phyloP scores from a whole-genome alignment of 2,797 vertebrate genomes.

The Synaphobranchus kaupii region DNA sequence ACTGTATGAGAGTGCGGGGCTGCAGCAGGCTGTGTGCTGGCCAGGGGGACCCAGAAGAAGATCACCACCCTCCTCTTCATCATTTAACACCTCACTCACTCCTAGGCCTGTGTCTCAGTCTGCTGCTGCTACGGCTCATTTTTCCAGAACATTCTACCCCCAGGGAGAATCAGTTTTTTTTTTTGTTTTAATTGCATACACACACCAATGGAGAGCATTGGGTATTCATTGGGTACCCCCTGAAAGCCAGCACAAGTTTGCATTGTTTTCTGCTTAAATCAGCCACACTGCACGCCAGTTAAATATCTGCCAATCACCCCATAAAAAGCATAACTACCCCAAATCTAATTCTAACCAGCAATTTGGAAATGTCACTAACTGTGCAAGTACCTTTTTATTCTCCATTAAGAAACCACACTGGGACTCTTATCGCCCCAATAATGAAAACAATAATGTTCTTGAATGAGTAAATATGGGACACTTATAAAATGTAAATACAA shows the following conservation, averaged over 20 bases:
- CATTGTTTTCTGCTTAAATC: constrained; percentile 36
- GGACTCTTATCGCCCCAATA: background rate
- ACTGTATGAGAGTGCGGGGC: background rate
- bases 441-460: background rate
- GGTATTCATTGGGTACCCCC: background rate
- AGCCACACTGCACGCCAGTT: constrained; percentile 25
- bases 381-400: background rate
- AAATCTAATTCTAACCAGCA: constrained; percentile 1
- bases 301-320: constrained; percentile 4
- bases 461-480: background rate
- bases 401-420: background rate
- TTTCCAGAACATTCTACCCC: background rate
- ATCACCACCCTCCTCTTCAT: constrained; percentile 26
- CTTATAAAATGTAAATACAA: background rate
- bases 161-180: background rate
- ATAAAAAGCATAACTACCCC: constrained; percentile 19
- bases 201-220: constrained; percentile 28
- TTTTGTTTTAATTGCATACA: constrained; percentile 20
- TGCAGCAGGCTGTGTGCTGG: constrained; percentile 31
- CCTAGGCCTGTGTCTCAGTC: constrained; percentile 12
- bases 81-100: constrained; percentile 28
- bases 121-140: background rate
- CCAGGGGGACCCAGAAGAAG: constrained; percentile 31
- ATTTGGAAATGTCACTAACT: background rate
- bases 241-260: constrained; percentile 20